Base-by-base conservation (phyloP, 2,113 vertebrate genomes). In the Festucalex cinctus region DNA sequence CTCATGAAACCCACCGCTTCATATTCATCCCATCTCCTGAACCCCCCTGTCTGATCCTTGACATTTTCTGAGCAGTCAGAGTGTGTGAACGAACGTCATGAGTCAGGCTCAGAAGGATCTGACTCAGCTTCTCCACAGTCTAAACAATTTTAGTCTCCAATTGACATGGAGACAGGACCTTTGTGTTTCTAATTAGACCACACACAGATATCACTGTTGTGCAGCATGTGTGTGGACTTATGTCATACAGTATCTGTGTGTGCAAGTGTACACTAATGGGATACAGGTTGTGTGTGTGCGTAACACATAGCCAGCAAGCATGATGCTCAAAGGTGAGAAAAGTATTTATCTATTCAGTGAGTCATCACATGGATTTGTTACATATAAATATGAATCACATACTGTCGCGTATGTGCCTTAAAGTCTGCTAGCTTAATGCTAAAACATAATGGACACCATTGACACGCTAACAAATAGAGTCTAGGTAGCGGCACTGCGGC, bases 91-190 rank as follows among this genome's bases (percentile, higher is more conserved):
- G 5, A 62, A 71, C 62, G 26, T 57, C 22, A 32, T 80, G 81
- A 84, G 43, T 84, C 80, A 85, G 66, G 48, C 65, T 26, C 5
- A 68, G 22, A 14, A 74, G 73, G 66, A 69, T 69, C 74, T 86
- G 85, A 87, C 73, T 87, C 83, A 87, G 16, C 57, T 56, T 67
- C 63, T 36, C 61, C 9, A 53, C 13, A 80, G 73, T 70, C 74
- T 65, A 76, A 80, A 82, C 68, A 44, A 32, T 19, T 57, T 68
- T 66, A 69, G 51, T 63, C 71, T 68, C 70, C 78, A 82, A 77
- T 66, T 78, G 13, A 43, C 60, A 77, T 66, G 68, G 71, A 76
- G 71, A 74, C 49, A 0, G 24, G 13, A 13, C 12, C 8, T 72
- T 79, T 85, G 82, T 87, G 74, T 63, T 65, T 66, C 48, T 70